Evolutionary conservation across 2,113 vertebrate species (phyloP).

Genomic region (Oreochromis tanganicae): DNA sequence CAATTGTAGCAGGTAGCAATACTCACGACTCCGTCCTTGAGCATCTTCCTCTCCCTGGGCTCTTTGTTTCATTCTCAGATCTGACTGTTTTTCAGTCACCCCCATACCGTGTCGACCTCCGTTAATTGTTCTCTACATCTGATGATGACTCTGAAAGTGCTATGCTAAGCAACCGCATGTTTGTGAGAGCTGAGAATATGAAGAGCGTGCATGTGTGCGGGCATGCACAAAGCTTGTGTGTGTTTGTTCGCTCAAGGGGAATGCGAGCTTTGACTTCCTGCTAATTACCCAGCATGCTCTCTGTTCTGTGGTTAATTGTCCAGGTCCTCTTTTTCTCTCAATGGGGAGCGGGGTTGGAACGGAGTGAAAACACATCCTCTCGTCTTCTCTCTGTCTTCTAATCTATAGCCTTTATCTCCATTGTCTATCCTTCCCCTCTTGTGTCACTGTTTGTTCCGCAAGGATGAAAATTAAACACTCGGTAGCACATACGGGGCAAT

Average conservation of each 20-base stretch:
- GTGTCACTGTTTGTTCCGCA: neutral
- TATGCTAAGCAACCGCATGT: conserved; percentile 46
- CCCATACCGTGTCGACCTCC: conserved; percentile 21
- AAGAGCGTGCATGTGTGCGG: neutral
- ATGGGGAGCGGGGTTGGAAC: conserved; percentile 45
- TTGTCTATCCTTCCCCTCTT: neutral
- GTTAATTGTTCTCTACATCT: conserved; percentile 59
- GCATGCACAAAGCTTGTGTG: neutral
- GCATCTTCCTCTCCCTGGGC: conserved; percentile 3
- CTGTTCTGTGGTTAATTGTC: conserved; percentile 74
- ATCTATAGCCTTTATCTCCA: conserved; percentile 9
- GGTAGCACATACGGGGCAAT: conserved; percentile 4
- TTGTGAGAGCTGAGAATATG: conserved; percentile 32
- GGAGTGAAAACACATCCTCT: conserved; percentile 34
- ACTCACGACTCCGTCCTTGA: conserved; percentile 12
- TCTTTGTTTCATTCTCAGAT: conserved; percentile 48
- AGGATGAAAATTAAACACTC: conserved; percentile 52
- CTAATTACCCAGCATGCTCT: conserved; percentile 74
- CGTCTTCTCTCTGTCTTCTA: conserved; percentile 2
- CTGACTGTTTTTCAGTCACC: conserved; percentile 38
- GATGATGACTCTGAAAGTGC: conserved; percentile 37
- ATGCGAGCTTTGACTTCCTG: conserved; percentile 67
- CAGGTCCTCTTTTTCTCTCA: conserved; percentile 62
- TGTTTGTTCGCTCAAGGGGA: conserved; percentile 50
- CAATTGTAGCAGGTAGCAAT: conserved; percentile 14